Base-by-base conservation (phyloP, 2,888 invertebrate species). In the Cantharis rustica region DNA sequence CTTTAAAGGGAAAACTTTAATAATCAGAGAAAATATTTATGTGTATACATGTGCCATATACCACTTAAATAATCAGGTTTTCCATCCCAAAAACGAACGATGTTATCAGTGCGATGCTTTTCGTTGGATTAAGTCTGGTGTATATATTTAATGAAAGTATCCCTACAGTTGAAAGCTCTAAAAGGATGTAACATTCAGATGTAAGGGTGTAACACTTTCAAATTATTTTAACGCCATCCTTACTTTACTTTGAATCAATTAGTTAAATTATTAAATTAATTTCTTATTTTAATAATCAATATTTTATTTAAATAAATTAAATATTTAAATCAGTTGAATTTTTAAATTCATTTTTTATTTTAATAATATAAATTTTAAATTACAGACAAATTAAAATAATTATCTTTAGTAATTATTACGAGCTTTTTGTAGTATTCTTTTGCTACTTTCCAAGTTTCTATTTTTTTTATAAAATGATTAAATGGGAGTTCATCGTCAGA, bases 51-150 rank as follows among this genome's bases (percentile, higher is more conserved):
- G 31, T 31, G 15, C 26, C n/a, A 69, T 26, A 69, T 31, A 27
- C 16, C 27, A 66, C 71, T 68, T 61, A 23, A 16, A 26, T 68
- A 69, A 77, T 75, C 77, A 72, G 77, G 75, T 73, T 71, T 75
- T 31, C 70, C 68, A 70, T 16, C 15, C 17, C 64, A 69, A 74
- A 71, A 71, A 75, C 72, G 79, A 78, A 76, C 61, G 79, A 79
- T 80, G 69, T 75, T 80, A 79, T 80, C 79, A 72, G 71, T 31
- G 47, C 68, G 47, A 68, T 27, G 76, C 74, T 75, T 73, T 80
- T 75, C 78, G 80, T 75, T 75, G 75, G 77, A 80, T 80, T 78
- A 47, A 78, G 75, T 75, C 75, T 71, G 47, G 75, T 68, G 75
- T 75, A 78, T 78, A 75, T 75, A 73, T 78, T 78, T 73, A 78